A percentile compares a stretch with the other conserved stretches of the same genome.
Evolutionary conservation across 2,888 invertebrate species (phyloP).

Genomic region (Bursaphelenchus okinawaensis): DNA sequence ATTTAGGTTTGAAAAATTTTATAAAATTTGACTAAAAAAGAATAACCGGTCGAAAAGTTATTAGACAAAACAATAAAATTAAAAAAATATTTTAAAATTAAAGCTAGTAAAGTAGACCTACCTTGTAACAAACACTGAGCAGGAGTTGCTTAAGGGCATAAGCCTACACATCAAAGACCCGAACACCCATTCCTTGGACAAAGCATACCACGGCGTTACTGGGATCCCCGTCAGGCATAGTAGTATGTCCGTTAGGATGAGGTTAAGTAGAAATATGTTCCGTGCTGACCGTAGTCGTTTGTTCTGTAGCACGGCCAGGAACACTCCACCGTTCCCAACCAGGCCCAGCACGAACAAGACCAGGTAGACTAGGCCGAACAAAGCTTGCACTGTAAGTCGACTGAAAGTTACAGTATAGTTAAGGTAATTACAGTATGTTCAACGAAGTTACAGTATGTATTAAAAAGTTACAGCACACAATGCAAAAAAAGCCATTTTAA

Average conservation of each 20-base stretch:
- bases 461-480: background rate
- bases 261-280: slow-evolving; percentile 55
- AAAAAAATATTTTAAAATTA: background rate
- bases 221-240: slow-evolving; percentile 55
- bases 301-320: slow-evolving; percentile 47
- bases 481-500: too few relatives aligned
- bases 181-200: slow-evolving; percentile 56
- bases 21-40: background rate
- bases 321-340: slow-evolving; percentile 54
- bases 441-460: background rate
- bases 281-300: slow-evolving; percentile 54
- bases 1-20: background rate
- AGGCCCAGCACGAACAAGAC: slow-evolving; percentile 48
- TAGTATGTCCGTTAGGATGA: slow-evolving; percentile 54
- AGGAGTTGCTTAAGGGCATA: slow-evolving; percentile 52
- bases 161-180: slow-evolving; percentile 55
- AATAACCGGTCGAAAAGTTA: too few relatives aligned
- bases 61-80: background rate
- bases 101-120: slow-evolving; percentile 15
- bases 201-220: slow-evolving; percentile 19
- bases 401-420: slow-evolving; percentile 29
- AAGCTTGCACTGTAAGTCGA: slow-evolving; percentile 37
- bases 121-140: slow-evolving; percentile 57
- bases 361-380: slow-evolving; percentile 49
- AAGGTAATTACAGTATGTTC: background rate